Evolutionary conservation across 2,797 vertebrate genomes (phyloP).

Genomic region (Acanthurus lineatus): DNA sequence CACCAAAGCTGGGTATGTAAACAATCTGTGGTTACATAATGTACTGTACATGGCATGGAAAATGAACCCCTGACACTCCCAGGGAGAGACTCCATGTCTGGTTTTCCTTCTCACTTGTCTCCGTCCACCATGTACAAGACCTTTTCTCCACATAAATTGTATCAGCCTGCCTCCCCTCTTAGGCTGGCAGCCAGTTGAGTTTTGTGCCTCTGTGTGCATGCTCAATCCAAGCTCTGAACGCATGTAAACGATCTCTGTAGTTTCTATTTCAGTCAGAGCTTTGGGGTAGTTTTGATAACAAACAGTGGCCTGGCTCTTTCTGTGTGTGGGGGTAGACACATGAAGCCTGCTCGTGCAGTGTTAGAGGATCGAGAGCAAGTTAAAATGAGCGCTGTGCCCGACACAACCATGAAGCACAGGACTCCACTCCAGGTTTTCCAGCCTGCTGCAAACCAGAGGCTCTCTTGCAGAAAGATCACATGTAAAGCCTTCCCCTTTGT

Average conservation of each 20-base stretch:
- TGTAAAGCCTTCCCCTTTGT: conserved; percentile 94
- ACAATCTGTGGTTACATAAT: conserved; percentile 86
- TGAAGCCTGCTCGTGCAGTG: conserved; percentile 44
- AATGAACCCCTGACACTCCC: conserved; percentile 47
- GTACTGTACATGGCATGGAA: conserved; percentile 71
- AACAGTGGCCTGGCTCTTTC: conserved; percentile 13
- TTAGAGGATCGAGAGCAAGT: conserved; percentile 39
- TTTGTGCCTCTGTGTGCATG: conserved; percentile 48
- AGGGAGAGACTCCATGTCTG: conserved; percentile 76
- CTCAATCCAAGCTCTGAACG: conserved; percentile 44
- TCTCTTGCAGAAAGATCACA: conserved; percentile 93
- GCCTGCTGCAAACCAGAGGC: conserved; percentile 84
- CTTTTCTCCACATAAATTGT: conserved; percentile 72
- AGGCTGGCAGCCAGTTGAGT: conserved; percentile 53
- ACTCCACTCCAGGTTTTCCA: conserved; percentile 87
- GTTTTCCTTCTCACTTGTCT: conserved; percentile 81
- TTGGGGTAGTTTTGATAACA: conserved; percentile 35
- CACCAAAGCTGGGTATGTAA: conserved; percentile 77
- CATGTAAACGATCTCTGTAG: conserved; percentile 55
- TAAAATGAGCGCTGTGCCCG: conserved; percentile 43
- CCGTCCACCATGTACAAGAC: conserved; percentile 74
- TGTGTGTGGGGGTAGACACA: conserved; percentile 33
- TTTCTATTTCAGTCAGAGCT: conserved; percentile 37
- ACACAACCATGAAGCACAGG: conserved; percentile 49
- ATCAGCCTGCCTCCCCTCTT: conserved; percentile 67